phyloP scores from a whole-genome alignment of 1,140 invertebrate genomes.

The Drosophila athabasca region DNA sequence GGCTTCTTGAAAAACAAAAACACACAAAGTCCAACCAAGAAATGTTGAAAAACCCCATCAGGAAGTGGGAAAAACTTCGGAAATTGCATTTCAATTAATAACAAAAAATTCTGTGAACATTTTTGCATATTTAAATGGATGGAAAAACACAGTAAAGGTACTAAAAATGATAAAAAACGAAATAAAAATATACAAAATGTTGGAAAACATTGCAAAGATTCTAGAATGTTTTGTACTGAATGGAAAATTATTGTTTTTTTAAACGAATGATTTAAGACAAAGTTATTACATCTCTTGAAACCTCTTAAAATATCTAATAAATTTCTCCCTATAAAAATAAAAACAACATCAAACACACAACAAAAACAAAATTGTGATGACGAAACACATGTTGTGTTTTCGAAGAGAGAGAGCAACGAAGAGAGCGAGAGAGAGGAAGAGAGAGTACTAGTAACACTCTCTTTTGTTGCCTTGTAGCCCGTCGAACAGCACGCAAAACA shows the following conservation, averaged over 20 bases:
- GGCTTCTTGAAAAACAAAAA: slow-evolving; percentile 39
- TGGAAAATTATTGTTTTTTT: too few species aligned
- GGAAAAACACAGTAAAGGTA: too few species aligned
- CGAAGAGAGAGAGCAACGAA: slow-evolving; percentile 8
- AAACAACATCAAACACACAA: slow-evolving; percentile 56
- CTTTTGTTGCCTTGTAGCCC: slow-evolving; percentile 73
- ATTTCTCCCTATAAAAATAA: not conserved
- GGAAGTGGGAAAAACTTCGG: not conserved
- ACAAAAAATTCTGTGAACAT: too few species aligned
- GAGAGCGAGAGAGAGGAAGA: slow-evolving; percentile 20
- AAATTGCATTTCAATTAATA: not conserved
- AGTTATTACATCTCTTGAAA: slow-evolving; percentile 1
- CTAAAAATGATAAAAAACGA: too few species aligned
- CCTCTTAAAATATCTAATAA: slow-evolving; percentile 9
- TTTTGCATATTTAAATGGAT: too few species aligned
- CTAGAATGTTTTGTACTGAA: not conserved
- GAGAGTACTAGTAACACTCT: slow-evolving; percentile 19
- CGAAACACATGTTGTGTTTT: slow-evolving; percentile 80
- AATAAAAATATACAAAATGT: too few species aligned
- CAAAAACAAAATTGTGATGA: slow-evolving; percentile 70
- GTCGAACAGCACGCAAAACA: slow-evolving; percentile 44
- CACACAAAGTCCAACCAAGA: not conserved
- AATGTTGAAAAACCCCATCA: not conserved
- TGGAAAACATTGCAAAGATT: too few species aligned
- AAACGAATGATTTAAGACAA: too few species aligned